Evolutionary conservation across 1,140 invertebrate species (phyloP).

Genomic region (Orius insidiosus): DNA sequence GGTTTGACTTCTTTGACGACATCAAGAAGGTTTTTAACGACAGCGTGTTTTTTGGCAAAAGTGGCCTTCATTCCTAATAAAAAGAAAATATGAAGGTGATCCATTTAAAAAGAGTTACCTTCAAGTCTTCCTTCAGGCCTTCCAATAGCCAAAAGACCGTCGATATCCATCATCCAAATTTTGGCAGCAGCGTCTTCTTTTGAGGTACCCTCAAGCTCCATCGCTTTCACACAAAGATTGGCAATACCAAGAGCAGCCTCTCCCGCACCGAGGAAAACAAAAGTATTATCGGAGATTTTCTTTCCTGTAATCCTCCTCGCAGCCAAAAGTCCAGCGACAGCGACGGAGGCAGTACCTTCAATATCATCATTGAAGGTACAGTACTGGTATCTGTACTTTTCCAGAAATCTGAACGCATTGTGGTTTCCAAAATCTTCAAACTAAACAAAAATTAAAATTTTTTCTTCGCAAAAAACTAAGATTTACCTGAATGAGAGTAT

Average conservation of each 20-base stretch:
- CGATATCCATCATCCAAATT: slow-evolving; percentile 81
- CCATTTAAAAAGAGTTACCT: slow-evolving; percentile 17
- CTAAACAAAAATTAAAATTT: slow-evolving; percentile 33
- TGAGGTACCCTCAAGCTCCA: slow-evolving; percentile 63
- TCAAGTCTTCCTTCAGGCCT: slow-evolving; percentile 52
- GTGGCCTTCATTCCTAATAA: slow-evolving; percentile 48
- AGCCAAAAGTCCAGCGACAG: slow-evolving; percentile 75
- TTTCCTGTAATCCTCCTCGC: slow-evolving; percentile 60
- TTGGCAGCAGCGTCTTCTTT: slow-evolving; percentile 55
- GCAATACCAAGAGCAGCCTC: slow-evolving; percentile 83
- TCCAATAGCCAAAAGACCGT: slow-evolving; percentile 57
- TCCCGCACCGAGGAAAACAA: slow-evolving; percentile 84
- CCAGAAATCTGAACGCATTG: slow-evolving; percentile 80
- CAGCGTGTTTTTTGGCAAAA: slow-evolving; percentile 67
- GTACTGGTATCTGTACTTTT: slow-evolving; percentile 71
- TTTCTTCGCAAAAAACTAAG: not conserved
- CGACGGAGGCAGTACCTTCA: slow-evolving; percentile 86
- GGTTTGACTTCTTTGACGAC: slow-evolving; percentile 72
- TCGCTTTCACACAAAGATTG: slow-evolving; percentile 67
- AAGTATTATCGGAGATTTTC: slow-evolving; percentile 59
- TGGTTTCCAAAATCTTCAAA: slow-evolving; percentile 94
- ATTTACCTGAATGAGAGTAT: slow-evolving; percentile 60
- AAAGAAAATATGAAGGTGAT: not conserved
- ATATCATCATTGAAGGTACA: slow-evolving; percentile 97
- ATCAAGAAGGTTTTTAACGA: slow-evolving; percentile 55